Conservation (phyloP, 2,113 vertebrate genomes). For the Agapornis roseicollis region DNA sequence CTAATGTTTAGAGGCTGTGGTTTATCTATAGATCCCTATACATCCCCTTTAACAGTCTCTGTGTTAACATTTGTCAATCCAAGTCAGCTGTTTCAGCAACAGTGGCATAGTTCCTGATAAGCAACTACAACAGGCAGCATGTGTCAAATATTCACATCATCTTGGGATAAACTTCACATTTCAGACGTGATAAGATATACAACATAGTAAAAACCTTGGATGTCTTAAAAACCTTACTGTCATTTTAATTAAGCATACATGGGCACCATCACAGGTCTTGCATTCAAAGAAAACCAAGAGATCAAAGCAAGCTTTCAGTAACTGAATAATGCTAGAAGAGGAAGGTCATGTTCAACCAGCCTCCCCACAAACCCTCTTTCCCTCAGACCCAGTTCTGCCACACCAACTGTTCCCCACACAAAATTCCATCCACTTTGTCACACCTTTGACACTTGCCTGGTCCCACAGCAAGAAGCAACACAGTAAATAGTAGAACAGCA, state of each 20-base stretch:
- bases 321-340: background rate
- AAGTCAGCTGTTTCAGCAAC: background rate
- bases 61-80: background rate
- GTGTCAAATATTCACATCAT: background rate
- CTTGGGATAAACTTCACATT: background rate
- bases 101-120: background rate
- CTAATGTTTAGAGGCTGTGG: background rate
- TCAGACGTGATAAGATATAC: background rate
- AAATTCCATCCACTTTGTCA: background rate
- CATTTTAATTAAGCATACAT: background rate
- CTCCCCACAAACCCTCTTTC: background rate
- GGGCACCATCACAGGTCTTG: background rate
- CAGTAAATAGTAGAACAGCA: background rate
- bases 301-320: background rate
- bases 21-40: background rate
- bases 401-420: background rate
- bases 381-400: background rate
- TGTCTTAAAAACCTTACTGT: background rate
- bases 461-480: background rate
- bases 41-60: background rate
- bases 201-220: background rate
- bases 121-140: background rate
- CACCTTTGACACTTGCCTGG: background rate
- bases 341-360: background rate
- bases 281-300: background rate